Base-by-base conservation (phyloP, 2,113 vertebrate species). In the Chroicocephalus ridibundus region DNA sequence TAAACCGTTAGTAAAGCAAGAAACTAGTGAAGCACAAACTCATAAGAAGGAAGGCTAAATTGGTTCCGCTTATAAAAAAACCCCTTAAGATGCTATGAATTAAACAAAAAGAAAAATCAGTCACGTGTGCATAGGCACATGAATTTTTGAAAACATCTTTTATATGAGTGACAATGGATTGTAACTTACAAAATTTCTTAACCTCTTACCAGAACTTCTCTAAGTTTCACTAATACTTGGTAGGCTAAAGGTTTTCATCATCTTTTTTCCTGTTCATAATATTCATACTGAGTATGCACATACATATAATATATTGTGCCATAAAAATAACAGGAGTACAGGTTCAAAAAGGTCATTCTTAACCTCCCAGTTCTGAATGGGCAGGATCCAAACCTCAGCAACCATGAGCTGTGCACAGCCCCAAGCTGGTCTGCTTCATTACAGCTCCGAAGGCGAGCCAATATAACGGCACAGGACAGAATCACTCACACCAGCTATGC, bases 51-150 rank as follows among this genome's bases (percentile, higher is more conserved):
- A 72, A 75, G 31, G 51, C 11, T 71, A 65, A 70, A 80, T 83
- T 76, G 61, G n/a, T 55, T 74, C 54, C 64, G 49, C 36, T 83
- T 44, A 25, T 20, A 34, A 61, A 81, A 51, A 15, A 15, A 13
- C 4, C 38, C 27, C n/a, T 69, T 47, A 71, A 77, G 52, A 54
- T 57, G 1, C 32, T 14, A 74, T 32, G 3, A 62, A 84, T 74
- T 79, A 75, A 71, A 93, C 34, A 83, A 52, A 32, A 54, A 82
- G 13, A 86, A 86, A 94, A 72, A 81, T 46, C n/a, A 75, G 38
- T 58, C 40, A 54, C 15, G 40, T 10, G 57, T 44, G 24, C 62
- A 69, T 1, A 46, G 34, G 32, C 16, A 66, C 7, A 12, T 17
- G 6, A 3, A n/a, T 77, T 88, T 84, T 49, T 58, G 3, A 74